These are phyloP conservation scores for Myotis vivesi DNA, from an alignment of 2,797 vertebrate genomes.

Conservation along the genomic window DNA sequence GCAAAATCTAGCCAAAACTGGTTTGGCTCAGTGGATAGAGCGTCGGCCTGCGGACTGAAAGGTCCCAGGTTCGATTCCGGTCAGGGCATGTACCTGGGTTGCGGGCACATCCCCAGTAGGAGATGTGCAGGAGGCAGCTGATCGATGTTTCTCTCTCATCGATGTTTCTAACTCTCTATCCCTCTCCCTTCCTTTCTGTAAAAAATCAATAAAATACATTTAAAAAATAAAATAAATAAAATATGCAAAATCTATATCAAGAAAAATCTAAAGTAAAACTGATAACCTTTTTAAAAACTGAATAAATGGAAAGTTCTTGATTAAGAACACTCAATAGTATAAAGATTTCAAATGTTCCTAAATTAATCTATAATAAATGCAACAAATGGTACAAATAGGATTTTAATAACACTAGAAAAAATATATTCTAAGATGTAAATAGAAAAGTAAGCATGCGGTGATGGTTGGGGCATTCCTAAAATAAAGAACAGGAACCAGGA, in stretches of 20 bases:
- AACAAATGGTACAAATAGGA: neutral
- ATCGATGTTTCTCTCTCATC: too few relatives aligned
- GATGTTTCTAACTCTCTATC: too few relatives aligned
- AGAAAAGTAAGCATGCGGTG: neutral
- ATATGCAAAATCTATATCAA: neutral
- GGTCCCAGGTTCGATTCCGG: too few relatives aligned
- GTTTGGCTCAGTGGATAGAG: too few relatives aligned
- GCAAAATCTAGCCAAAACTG: neutral
- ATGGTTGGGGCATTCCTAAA: neutral
- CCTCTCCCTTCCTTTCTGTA: too few relatives aligned
- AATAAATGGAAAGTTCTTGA: neutral
- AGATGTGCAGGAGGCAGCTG: too few relatives aligned
- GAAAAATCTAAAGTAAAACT: neutral
- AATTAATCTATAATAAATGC: neutral
- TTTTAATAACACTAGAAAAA: neutral
- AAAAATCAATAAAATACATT: too few relatives aligned
- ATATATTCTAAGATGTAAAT: neutral
- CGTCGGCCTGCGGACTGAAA: too few relatives aligned
- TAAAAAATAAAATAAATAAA: too few relatives aligned
- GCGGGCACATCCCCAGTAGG: too few relatives aligned
- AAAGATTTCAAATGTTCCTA: constrained; percentile 11
- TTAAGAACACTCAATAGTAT: neutral
- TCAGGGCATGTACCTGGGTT: too few relatives aligned
- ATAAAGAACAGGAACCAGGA: neutral
- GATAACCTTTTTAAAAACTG: neutral